Evolutionary conservation across 1,140 invertebrate genomes (phyloP), one percentile per base, ranked within the genome.

Genomic region (Drosophila subobscura): DNA sequence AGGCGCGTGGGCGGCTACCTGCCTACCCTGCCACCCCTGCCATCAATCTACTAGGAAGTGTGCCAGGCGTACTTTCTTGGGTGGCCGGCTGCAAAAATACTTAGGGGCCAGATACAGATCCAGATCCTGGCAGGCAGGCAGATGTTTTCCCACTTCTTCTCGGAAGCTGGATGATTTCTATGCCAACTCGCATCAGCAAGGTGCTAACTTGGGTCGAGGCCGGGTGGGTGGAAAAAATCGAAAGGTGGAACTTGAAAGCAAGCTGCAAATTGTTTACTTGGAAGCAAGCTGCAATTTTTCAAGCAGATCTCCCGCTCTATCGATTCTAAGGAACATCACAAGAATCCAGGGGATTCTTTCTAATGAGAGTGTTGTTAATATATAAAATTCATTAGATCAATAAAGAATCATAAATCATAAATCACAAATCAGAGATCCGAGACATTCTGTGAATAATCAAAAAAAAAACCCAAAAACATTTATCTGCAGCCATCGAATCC

Each of bases 231-330:
- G 77, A 65, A 81, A 83, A 70, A n/a, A 55, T 61, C 37, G 23
- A 72, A 81, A 83, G 73, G 72, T 84, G 79, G 58, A 78, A 83
- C 45, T 44, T 52, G 57, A 12, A 12, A 10, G 58, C 77, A 81
- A 81, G 73, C 72, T 81, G 78, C 73, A 80, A 77, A 60, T 73
- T 59, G 46, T 54, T 79, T 81, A 81, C 73, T 61, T 16, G 56
- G 77, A 79, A 76, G 61, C 81, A 86, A 85, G 80, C 80, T 85
- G 80, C 81, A 80, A 79, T 45, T 73, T 58, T 49, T 72, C 37
- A 27, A 10, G 50, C 7, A 7, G 33, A 10, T 37, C 33, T 5
- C 23, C 33, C 12, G 16, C 16, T 14, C 3, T 4, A 20, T 22
- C 7, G 14, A 8, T 73, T 47, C 22, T 20, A 23, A 7, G 47